Conservation (phyloP, 2,797 vertebrate genomes). For the Trachops cirrhosus region DNA sequence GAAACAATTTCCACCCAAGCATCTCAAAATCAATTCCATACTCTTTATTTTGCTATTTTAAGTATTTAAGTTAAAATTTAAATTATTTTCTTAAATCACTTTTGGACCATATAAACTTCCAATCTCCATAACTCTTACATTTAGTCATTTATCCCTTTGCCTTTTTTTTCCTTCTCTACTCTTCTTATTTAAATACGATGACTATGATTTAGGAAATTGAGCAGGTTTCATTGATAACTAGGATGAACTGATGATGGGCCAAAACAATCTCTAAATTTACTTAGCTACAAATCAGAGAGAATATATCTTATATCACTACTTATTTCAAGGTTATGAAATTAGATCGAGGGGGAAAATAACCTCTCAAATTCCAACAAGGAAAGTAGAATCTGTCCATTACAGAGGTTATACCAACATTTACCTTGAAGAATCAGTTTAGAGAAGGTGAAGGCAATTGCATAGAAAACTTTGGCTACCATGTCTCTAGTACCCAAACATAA, state of each 20-base stretch:
- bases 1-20: not conserved
- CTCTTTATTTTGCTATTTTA: not conserved
- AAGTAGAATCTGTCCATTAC: not conserved
- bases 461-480: not conserved
- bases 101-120: not conserved
- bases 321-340: conserved; percentile 12
- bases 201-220: not conserved
- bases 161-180: not conserved
- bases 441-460: not conserved
- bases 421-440: not conserved
- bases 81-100: not conserved
- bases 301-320: not conserved
- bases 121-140: not conserved
- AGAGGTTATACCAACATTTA: not conserved
- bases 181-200: not conserved
- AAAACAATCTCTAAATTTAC: not conserved
- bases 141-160: not conserved
- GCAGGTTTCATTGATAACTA: conserved; percentile 5
- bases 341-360: not conserved
- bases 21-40: not conserved
- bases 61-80: not conserved
- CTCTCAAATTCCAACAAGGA: not conserved
- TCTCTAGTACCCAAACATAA: conserved; percentile 2
- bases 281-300: not conserved
- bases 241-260: not conserved